Percentiles rank a stretch among this genome's conserved stretches.
Conservation (phyloP, 2,888 invertebrate species). For the Tricholauxania praeusta region DNA sequence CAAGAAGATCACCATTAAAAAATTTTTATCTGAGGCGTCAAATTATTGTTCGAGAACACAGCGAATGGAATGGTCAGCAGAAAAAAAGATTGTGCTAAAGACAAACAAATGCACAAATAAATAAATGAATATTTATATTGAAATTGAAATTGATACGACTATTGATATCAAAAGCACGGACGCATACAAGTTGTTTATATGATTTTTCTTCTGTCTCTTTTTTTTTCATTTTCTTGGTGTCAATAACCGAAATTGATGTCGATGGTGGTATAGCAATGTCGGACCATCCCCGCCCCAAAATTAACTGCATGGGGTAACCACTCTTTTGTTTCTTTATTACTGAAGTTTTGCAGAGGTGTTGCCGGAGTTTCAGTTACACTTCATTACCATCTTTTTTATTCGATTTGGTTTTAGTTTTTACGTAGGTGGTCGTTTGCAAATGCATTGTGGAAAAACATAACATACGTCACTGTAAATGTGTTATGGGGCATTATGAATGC, state of each 20-base stretch:
- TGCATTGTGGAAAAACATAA: too few relatives aligned
- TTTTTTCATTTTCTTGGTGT: not conserved
- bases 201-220: not conserved
- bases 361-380: too few relatives aligned
- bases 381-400: too few relatives aligned
- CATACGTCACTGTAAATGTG: too few relatives aligned
- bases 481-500: too few relatives aligned
- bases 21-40: not conserved
- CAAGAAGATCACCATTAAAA: not conserved
- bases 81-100: not conserved
- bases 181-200: not conserved
- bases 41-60: not conserved
- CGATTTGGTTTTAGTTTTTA: too few relatives aligned
- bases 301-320: too few relatives aligned
- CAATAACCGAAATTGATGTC: slow-evolving; percentile 13
- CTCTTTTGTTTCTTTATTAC: too few relatives aligned
- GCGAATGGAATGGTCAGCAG: not conserved
- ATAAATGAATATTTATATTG: not conserved
- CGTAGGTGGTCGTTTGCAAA: too few relatives aligned
- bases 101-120: too few relatives aligned
- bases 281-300: not conserved
- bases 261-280: not conserved
- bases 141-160: not conserved
- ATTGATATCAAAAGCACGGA: not conserved
- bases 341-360: too few relatives aligned